Percentiles rank a stretch among this genome's conserved stretches.
These are phyloP conservation scores for Gryllus longicercus DNA, from an alignment of 2,888 invertebrate species.

Conservation along the genomic window DNA sequence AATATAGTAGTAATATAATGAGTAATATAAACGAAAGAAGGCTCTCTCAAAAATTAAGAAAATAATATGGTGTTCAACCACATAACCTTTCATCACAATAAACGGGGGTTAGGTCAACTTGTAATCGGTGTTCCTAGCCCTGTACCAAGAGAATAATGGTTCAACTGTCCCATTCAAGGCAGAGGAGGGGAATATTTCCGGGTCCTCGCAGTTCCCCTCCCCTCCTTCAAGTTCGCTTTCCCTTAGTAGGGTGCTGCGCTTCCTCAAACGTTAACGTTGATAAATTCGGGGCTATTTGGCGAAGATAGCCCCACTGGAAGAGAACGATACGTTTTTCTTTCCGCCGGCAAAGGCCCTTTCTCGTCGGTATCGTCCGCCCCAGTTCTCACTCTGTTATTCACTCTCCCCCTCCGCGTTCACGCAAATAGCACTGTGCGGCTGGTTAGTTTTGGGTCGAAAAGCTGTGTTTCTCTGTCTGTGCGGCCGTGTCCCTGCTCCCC, in stretches of 20 bases:
- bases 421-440: constrained; percentile 9
- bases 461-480: constrained; percentile 17
- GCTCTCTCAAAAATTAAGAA: no score
- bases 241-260: not conserved
- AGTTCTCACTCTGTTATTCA: constrained; percentile 10
- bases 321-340: not conserved
- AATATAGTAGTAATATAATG: no score
- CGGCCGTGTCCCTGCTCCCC: not conserved
- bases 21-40: no score
- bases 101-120: no score
- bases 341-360: not conserved
- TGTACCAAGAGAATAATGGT: no score
- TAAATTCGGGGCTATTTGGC: constrained; percentile 1
- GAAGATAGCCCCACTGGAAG: not conserved
- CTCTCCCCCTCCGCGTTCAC: constrained; percentile 6
- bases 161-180: no score
- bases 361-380: not conserved
- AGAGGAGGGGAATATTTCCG: no score
- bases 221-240: no score
- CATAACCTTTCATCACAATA: no score
- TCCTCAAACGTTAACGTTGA: constrained; percentile 2
- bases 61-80: no score
- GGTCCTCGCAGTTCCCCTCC: no score
- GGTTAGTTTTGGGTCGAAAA: constrained; percentile 17
- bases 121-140: no score